These are phyloP conservation scores for Aphrophora alni DNA, from an alignment of 2,888 invertebrate genomes.

Conservation along the genomic window DNA sequence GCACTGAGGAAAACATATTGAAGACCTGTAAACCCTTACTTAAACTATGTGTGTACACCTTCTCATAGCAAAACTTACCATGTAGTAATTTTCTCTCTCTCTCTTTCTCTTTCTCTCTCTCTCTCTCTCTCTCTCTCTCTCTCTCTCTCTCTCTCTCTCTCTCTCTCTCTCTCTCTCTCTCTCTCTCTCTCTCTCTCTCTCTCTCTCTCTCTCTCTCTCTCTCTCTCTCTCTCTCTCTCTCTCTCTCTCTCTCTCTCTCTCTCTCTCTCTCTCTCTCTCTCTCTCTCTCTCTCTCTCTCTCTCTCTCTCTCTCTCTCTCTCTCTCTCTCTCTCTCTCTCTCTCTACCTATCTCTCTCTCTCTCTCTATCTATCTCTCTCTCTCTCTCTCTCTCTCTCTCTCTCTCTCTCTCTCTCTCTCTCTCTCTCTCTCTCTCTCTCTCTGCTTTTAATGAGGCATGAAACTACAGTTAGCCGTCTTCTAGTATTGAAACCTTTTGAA, in stretches of 20 bases:
- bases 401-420: constrained; percentile 13
- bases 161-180: constrained; percentile 13
- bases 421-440: constrained; percentile 9
- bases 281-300: constrained; percentile 13
- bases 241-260: constrained; percentile 13
- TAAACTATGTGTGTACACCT: too few species aligned
- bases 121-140: constrained; percentile 13
- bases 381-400: constrained; percentile 13
- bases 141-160: constrained; percentile 13
- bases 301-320: constrained; percentile 13
- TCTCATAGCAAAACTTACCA: too few species aligned
- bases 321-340: constrained; percentile 13
- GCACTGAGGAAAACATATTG: too few species aligned
- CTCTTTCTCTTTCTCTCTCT: constrained; percentile 7
- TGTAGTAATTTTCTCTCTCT: background rate
- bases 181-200: constrained; percentile 13
- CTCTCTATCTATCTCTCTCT: too few species aligned
- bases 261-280: constrained; percentile 13
- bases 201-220: constrained; percentile 13
- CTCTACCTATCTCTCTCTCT: too few species aligned
- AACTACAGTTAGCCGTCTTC: too few species aligned
- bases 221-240: constrained; percentile 13
- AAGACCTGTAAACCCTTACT: too few species aligned
- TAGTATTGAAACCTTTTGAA: too few species aligned
- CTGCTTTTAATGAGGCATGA: too few species aligned